Conservation (phyloP, 2,888 invertebrate genomes). For the Augochlorella aurata region DNA sequence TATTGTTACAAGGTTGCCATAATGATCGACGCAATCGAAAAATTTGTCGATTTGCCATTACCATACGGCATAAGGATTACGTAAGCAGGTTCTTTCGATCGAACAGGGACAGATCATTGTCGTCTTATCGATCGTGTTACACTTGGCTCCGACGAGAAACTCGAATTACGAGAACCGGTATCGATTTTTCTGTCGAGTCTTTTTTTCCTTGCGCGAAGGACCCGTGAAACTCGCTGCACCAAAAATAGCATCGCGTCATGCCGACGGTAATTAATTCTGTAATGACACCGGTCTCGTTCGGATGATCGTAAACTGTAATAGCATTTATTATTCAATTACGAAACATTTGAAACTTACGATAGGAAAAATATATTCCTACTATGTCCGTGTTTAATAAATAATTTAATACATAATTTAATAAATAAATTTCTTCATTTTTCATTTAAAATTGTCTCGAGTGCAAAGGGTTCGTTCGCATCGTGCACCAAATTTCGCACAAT, state of each 20-base stretch:
- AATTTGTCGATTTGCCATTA: not conserved
- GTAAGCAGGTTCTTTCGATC: slow-evolving; percentile 22
- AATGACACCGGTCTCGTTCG: too few relatives aligned
- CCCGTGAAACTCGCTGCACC: not conserved
- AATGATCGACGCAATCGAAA: slow-evolving; percentile 2
- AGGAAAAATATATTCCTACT: too few relatives aligned
- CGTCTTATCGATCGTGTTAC: slow-evolving; percentile 42
- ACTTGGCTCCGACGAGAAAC: not conserved
- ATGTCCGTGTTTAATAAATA: too few relatives aligned
- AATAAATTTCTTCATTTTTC: too few relatives aligned
- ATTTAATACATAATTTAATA: too few relatives aligned
- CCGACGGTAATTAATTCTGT: not conserved
- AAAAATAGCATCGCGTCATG: not conserved
- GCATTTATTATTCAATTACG: not conserved
- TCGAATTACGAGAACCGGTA: slow-evolving; percentile 2
- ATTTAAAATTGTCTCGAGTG: too few relatives aligned
- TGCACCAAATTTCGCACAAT: too few relatives aligned
- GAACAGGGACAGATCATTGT: slow-evolving; percentile 40
- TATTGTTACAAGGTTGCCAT: not conserved
- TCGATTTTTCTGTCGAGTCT: not conserved
- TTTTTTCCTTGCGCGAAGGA: not conserved
- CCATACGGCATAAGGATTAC: slow-evolving; percentile 7
- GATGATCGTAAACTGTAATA: not conserved
- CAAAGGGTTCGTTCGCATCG: too few relatives aligned
- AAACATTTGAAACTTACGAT: too few relatives aligned